Evolutionary conservation across 2,888 invertebrate species (phyloP).

Genomic region (Coelopa pilipes): DNA sequence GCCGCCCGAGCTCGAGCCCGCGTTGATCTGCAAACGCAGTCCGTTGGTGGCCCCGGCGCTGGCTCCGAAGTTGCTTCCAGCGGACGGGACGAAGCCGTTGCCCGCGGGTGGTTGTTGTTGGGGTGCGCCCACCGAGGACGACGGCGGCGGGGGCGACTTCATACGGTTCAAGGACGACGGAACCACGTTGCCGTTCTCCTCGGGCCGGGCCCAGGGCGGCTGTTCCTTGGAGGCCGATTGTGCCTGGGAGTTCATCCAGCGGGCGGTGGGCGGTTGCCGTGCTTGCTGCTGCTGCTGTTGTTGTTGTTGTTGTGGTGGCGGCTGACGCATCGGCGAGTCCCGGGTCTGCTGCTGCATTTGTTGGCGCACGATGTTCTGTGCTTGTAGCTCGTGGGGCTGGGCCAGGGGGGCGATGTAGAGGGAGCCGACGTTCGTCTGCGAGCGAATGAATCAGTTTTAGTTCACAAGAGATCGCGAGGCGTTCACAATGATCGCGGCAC

Average conservation of each 20-base stretch:
- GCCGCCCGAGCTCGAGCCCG: slow-evolving; percentile 49
- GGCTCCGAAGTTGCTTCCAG: slow-evolving; percentile 55
- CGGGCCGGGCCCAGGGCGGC: slow-evolving; percentile 63
- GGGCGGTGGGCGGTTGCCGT: slow-evolving; percentile 55
- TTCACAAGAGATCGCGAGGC: background rate
- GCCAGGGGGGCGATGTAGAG: slow-evolving; percentile 71
- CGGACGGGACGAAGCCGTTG: slow-evolving; percentile 46
- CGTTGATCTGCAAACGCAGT: slow-evolving; percentile 60
- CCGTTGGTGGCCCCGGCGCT: slow-evolving; percentile 48
- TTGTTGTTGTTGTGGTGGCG: slow-evolving; percentile 61
- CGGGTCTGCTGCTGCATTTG: slow-evolving; percentile 55
- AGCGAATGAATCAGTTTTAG: background rate
- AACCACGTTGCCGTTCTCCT: slow-evolving; percentile 61
- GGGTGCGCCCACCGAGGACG: slow-evolving; percentile 40
- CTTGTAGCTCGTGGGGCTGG: slow-evolving; percentile 58
- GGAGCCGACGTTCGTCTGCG: slow-evolving; percentile 68
- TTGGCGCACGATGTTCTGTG: slow-evolving; percentile 61
- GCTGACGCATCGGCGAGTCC: slow-evolving; percentile 69
- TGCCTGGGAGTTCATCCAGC: slow-evolving; percentile 60
- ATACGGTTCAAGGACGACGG: slow-evolving; percentile 58
- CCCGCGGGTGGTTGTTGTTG: slow-evolving; percentile 47
- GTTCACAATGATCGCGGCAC: slow-evolving; percentile 38
- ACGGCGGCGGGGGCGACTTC: slow-evolving; percentile 57
- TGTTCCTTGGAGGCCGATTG: slow-evolving; percentile 58
- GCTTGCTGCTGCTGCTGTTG: slow-evolving; percentile 51